Evolutionary conservation across 2,113 vertebrate species (phyloP).

Genomic region (Dromaius novaehollandiae): DNA sequence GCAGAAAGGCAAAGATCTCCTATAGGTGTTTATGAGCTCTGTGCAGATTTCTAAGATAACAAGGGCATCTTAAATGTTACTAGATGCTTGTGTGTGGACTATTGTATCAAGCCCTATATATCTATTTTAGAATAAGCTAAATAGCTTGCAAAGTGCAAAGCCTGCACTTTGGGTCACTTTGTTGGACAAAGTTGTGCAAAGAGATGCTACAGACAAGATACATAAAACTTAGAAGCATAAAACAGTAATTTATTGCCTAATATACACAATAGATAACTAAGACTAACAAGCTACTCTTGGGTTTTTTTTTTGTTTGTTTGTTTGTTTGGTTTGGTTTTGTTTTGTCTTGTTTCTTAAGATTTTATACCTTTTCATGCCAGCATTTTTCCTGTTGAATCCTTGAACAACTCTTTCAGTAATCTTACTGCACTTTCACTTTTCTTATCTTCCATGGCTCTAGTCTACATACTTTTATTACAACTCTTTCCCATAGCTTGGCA

Average conservation of each 20-base stretch:
- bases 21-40: not conserved
- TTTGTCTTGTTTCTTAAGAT: not conserved
- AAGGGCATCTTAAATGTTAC: too few relatives aligned
- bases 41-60: not conserved
- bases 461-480: not conserved
- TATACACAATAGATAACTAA: not conserved
- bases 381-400: not conserved
- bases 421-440: not conserved
- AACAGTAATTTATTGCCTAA: not conserved
- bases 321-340: too few relatives aligned
- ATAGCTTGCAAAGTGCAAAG: not conserved
- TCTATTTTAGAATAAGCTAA: not conserved
- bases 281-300: not conserved
- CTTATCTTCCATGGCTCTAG: not conserved
- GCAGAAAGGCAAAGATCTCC: not conserved
- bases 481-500: not conserved
- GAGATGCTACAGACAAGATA: not conserved
- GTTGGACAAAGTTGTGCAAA: not conserved
- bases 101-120: not conserved
- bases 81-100: not conserved
- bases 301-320: not conserved
- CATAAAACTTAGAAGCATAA: not conserved
- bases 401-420: not conserved
- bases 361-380: not conserved
- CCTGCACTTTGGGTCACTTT: not conserved